phyloP scores from a whole-genome alignment of 1,140 invertebrate species.

The Sminthurides bifidus region DNA sequence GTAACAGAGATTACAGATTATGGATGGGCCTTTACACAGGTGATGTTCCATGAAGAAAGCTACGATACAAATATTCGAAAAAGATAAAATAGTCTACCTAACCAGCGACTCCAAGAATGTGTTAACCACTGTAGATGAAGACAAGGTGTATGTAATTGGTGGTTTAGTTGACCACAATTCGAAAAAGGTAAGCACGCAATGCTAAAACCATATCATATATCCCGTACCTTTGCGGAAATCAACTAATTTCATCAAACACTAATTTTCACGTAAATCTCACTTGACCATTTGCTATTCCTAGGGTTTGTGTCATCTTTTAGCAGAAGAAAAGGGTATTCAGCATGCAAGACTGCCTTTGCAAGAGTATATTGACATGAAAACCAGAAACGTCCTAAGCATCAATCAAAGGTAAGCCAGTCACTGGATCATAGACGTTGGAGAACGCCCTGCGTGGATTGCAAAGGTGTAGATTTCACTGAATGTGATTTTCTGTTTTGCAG shows the following conservation, averaged over 20 bases:
- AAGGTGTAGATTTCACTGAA: conserved; percentile 13
- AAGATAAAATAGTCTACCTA: conserved; percentile 74
- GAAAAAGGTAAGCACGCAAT: conserved; percentile 66
- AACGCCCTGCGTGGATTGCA: conserved; percentile 6
- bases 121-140: conserved; percentile 59
- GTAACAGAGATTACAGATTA: not conserved
- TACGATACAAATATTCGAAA: conserved; percentile 58
- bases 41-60: conserved; percentile 51
- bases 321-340: conserved; percentile 57
- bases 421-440: conserved; percentile 18
- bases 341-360: conserved; percentile 82
- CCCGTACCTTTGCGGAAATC: not conserved
- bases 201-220: no score
- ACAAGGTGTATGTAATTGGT: conserved; percentile 85
- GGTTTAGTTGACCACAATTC: conserved; percentile 95
- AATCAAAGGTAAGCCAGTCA: conserved; percentile 66
- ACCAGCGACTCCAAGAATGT: conserved; percentile 89
- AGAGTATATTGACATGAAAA: conserved; percentile 83
- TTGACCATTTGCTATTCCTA: conserved; percentile 38
- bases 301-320: conserved; percentile 74
- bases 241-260: conserved; percentile 10
- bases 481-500: conserved; percentile 45
- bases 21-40: conserved; percentile 42
- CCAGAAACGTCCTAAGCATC: conserved; percentile 85
- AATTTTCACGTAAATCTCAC: conserved; percentile 10